Evolutionary conservation across 2,113 vertebrate genomes (phyloP).

Genomic region (Prunella fulvescens): DNA sequence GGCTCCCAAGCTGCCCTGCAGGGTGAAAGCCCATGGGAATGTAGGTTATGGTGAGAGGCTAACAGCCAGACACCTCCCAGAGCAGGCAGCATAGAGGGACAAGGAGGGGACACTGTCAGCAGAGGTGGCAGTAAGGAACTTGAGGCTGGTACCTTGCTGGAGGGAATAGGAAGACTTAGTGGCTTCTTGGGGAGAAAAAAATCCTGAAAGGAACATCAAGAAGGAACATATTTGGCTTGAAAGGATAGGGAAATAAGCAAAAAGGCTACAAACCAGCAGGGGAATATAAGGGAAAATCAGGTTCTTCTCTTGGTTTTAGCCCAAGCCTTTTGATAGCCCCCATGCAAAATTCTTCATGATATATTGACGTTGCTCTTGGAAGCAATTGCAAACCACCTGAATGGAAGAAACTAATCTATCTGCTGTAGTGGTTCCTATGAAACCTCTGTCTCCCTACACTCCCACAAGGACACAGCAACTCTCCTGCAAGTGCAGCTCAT

Average conservation of each 20-base stretch:
- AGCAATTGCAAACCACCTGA: not conserved
- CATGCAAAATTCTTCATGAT: not conserved
- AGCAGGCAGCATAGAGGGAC: not conserved
- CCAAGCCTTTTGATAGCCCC: not conserved
- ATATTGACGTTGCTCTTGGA: not conserved
- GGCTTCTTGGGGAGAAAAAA: not conserved
- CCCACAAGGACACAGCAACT: not conserved
- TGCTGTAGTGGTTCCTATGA: not conserved
- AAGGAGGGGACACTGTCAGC: not conserved
- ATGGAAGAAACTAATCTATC: not conserved
- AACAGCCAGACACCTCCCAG: not conserved
- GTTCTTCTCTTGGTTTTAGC: not conserved
- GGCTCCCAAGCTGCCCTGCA: not conserved
- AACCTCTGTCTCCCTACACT: not conserved
- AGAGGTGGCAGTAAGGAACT: not conserved
- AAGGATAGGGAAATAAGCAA: not conserved
- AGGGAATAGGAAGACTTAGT: not conserved
- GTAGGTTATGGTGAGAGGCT: not conserved
- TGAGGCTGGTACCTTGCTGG: not conserved
- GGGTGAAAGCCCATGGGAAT: not conserved
- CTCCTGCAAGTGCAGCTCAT: not conserved
- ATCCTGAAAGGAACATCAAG: not conserved
- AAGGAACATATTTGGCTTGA: not conserved
- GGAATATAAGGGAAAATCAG: not conserved
- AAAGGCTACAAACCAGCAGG: not conserved